Base-by-base conservation (phyloP, 2,113 vertebrate species). In the Rhinoptilus africanus region DNA sequence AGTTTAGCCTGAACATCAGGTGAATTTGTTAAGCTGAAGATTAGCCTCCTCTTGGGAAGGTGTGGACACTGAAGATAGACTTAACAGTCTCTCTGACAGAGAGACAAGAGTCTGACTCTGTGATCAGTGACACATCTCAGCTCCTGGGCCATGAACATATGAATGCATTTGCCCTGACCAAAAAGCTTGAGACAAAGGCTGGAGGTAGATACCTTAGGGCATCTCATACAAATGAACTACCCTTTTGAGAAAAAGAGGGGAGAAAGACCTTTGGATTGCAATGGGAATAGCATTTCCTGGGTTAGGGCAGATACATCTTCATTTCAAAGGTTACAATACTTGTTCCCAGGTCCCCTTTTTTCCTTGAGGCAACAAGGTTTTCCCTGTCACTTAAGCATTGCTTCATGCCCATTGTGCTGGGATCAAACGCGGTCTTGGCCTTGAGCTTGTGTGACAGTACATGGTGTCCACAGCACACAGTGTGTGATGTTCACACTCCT, bases 261-360 rank as follows among this genome's bases (percentile, higher is more conserved):
- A 6, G 0, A 63, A 68, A 56, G n/a, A 30, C 20, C 32, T 95
- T 88, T 94, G 59, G 51, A 39, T 86, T 91, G 68, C 51, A 78
- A 8, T 22, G 63, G 60, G 47, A 87, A 51, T 81, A 81, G 34
- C 21, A 26, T 91, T 81, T 84, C 64, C 80, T 72, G 71, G 64
- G 79, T 81, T 91, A 95, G 50, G 54, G 72, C 59, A 85, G 51
- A 81, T 32, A 22, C 2, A 85, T 95, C 94, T 96, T 94, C 68
- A 92, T 81, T 92, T 97, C 93, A 94, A 95, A 94, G 48, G 12
- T 21, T 94, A 12, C 51, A 76, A 51, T 18, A 20, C 51, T 60
- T 91, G 64, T 87, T 95, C 64, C 47, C 41, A 28, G 8, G 28
- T 45, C 47, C 50, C 8, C 5, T 59, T 92, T 78, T 32, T 35